Evolutionary conservation across 2,888 invertebrate genomes (phyloP), one percentile per base, ranked within the genome.

Genomic region (Chrysina gloriosa): DNA sequence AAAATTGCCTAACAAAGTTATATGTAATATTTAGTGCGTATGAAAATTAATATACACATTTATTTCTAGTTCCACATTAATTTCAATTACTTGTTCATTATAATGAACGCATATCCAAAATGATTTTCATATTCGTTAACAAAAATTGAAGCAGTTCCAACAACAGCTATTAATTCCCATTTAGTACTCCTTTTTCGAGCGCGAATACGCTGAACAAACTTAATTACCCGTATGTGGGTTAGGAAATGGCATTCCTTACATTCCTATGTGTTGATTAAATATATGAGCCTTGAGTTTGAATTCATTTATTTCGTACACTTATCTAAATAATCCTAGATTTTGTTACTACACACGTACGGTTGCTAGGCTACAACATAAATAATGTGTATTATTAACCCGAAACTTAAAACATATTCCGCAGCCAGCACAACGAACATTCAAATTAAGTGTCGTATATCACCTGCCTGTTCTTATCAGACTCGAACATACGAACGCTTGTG

Each of bases 381-480:
- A 48, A 64, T 31, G 11, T 14, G 34, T 64, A 64, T 64, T 64
- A 50, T 27, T 63, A 63, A 63, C 29, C 23, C 23, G 25, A 25
- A 48, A 66, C 58, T 66, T 66, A 34, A 48, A 47, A 45, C 25
- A 42, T 58, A 58, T 27, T 58, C 16, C 58, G 25, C 14, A 11
- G 21, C 16, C 23, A 19, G 27, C 9, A 58, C 34, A 14, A 25
- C 42, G 14, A 58, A 16, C 23, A 42, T 42, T 36, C 42, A 42
- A 58, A 58, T 58, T 39, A 58, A 42, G 42, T 58, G 42, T 27
- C 58, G 16, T 58, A 42, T 42, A 58, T 58, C 58, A 58, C 42
- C 27, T 58, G 58, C 58, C 27, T 42, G 27, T 58, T 42, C 58
- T 58, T 58, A 58, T 58, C 58, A 42, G 58, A 16, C 58, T 16